Evolutionary conservation across 2,797 vertebrate species (phyloP).

Genomic region (Danio albolineatus): DNA sequence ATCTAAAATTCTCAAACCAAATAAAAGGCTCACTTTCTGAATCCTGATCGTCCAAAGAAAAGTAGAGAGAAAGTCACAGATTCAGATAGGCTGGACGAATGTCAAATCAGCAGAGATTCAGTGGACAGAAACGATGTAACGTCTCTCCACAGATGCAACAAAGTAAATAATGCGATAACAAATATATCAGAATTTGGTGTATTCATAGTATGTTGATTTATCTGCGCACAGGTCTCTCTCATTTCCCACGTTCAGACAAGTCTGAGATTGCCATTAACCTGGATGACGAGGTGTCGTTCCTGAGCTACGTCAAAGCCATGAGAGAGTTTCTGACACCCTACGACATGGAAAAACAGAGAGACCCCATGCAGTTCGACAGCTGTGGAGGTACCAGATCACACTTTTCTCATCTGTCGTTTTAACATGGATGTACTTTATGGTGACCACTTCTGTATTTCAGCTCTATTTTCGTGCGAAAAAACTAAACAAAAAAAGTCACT

Average conservation of each 20-base stretch:
- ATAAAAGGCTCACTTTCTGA: not conserved
- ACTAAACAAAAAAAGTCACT: too few species aligned
- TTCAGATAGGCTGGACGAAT: not conserved
- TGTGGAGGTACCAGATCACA: conserved; percentile 81
- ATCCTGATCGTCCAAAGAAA: not conserved
- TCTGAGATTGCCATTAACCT: conserved; percentile 81
- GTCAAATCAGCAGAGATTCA: not conserved
- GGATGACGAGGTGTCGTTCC: conserved; percentile 71
- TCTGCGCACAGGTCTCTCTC: conserved; percentile 83
- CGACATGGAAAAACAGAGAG: conserved; percentile 67
- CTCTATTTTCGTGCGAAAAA: too few species aligned
- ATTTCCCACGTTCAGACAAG: conserved; percentile 86
- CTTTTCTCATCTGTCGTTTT: not conserved
- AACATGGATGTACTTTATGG: not conserved
- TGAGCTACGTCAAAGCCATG: conserved; percentile 78
- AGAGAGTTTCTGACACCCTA: conserved; percentile 81
- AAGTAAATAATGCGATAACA: not conserved
- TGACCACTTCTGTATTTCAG: too few species aligned
- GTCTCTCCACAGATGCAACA: not conserved
- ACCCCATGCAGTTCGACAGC: conserved; percentile 82
- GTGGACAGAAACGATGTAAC: not conserved
- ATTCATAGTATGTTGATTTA: not conserved
- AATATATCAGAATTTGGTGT: not conserved
- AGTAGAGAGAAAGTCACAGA: not conserved
- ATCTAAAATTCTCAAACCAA: not conserved